phyloP scores from a whole-genome alignment of 2,113 vertebrate genomes.

The Morone saxatilis region DNA sequence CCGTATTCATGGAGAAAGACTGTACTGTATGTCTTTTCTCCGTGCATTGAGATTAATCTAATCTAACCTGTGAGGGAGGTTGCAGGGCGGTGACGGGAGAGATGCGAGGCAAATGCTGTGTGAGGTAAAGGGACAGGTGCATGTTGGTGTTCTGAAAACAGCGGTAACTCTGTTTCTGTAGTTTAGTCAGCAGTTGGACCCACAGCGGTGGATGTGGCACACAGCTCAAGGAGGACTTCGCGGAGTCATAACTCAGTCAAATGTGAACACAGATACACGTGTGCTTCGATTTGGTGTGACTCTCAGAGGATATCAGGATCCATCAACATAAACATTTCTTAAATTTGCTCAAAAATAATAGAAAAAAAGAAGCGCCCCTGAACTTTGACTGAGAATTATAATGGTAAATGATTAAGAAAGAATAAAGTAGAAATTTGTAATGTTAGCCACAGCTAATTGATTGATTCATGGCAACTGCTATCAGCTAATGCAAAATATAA shows the following conservation, averaged over 20 bases:
- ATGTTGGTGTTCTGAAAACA: background rate
- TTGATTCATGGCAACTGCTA: background rate
- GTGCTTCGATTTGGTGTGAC: background rate
- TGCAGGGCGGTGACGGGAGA: background rate
- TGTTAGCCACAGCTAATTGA: background rate
- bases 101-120: background rate
- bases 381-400: background rate
- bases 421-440: background rate
- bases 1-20: conserved; percentile 6
- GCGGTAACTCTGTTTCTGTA: background rate
- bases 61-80: too few relatives aligned
- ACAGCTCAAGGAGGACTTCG: background rate
- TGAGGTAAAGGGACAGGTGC: background rate
- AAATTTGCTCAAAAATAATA: background rate
- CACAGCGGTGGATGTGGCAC: background rate
- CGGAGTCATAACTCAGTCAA: background rate
- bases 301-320: background rate
- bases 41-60: too few relatives aligned
- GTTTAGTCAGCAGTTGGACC: background rate
- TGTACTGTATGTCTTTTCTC: background rate
- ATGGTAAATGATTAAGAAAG: too few relatives aligned
- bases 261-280: background rate
- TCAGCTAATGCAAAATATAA: background rate
- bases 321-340: too few relatives aligned
- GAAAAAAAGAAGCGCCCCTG: background rate